phyloP scores from a whole-genome alignment of 2,113 vertebrate genomes.

The Leptobrachium ailaonicum region DNA sequence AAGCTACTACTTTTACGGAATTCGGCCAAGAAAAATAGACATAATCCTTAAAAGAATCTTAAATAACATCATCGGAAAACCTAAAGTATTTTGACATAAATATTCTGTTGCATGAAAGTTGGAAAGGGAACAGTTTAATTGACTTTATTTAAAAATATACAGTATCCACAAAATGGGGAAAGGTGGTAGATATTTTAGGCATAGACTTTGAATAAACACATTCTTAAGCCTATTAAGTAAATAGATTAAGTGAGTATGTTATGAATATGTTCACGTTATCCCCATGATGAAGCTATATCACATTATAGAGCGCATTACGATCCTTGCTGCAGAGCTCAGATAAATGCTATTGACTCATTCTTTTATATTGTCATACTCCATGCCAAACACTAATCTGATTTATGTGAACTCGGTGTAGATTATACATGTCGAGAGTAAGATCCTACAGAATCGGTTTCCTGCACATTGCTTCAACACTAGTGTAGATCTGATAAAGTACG shows the following conservation, averaged over 20 bases:
- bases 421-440: constrained; percentile 65
- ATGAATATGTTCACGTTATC: constrained; percentile 72
- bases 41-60: constrained; percentile 30
- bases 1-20: constrained; percentile 30
- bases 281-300: constrained; percentile 64
- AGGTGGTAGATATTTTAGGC: constrained; percentile 62
- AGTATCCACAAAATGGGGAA: constrained; percentile 59
- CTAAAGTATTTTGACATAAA: constrained; percentile 13
- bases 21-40: constrained; percentile 12
- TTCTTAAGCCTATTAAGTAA: constrained; percentile 57
- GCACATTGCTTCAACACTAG: constrained; percentile 58
- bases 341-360: constrained; percentile 59
- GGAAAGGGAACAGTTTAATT: constrained; percentile 50
- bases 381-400: constrained; percentile 68
- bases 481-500: constrained; percentile 69
- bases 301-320: constrained; percentile 58
- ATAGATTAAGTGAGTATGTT: constrained; percentile 65
- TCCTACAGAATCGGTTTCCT: constrained; percentile 65
- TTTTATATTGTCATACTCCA: constrained; percentile 62
- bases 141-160: constrained; percentile 48
- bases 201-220: constrained; percentile 60
- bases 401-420: constrained; percentile 65
- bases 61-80: constrained; percentile 24
- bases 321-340: constrained; percentile 65
- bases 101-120: constrained; percentile 8